Base-by-base conservation (phyloP, 2,888 invertebrate genomes). In the Idaea straminata region DNA sequence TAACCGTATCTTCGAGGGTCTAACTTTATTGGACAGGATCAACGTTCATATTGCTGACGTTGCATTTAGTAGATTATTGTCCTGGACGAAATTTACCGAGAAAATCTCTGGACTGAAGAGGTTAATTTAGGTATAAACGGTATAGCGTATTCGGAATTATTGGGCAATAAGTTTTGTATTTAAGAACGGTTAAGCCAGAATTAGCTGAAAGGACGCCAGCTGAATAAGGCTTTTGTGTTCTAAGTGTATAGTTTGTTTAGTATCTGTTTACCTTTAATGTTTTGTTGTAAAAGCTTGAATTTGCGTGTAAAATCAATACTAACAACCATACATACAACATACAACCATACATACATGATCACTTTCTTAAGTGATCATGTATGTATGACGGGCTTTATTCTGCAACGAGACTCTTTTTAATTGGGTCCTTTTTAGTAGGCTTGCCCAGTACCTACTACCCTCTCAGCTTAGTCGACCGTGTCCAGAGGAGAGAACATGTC, bases 41-140 rank as follows among this genome's bases (percentile, higher is more conserved):
- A 69, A 67, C 73, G 77, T 75, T 77, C 74, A 71, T 80, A 78
- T 69, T 68, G 84, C 86, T 86, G 83, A 86, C 82, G 76, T 74
- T 85, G 87, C 87, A 83, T 79, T 82, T 74, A 68, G 70, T 69
- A 80, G 84, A 86, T 86, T 87, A 84, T 84, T 83, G 82, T 84
- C 73, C 77, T 72, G 77, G 76, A 74, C 74, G 72, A 82, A 82
- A 83, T 84, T 82, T 82, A 80, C 81, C 77, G 81, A 73, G 74
- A 76, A 79, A 81, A 84, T 83, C 81, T 78, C 77, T 74, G 78
- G 75, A 76, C 74, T 69, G 72, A 74, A 74, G 71, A 80, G 76
- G 82, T 83, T 85, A 84, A 86, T 86, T 85, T 85, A 77, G 76
- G 77, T 82, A 81, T 83, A 79, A 79, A 76, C 76, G 77, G 76